phyloP scores from a whole-genome alignment of 2,797 vertebrate genomes.

The Monodelphis domestica region DNA sequence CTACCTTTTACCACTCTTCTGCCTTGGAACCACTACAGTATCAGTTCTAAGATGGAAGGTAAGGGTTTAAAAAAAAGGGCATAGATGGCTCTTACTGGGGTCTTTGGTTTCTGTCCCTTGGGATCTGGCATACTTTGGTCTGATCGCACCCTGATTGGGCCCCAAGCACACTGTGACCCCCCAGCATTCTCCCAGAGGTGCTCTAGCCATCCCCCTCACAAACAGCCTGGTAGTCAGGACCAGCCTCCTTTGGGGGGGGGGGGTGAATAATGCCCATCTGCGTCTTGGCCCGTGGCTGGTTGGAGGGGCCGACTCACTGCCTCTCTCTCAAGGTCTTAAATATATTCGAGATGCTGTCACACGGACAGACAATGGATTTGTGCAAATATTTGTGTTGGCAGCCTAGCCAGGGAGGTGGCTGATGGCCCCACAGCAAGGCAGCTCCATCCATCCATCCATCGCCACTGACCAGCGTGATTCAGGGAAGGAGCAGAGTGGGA shows the following conservation, averaged over 20 bases:
- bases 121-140: fast-evolving
- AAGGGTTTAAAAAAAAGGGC: too few relatives aligned
- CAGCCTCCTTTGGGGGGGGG: too few relatives aligned
- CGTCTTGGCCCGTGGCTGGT: conserved; percentile 49
- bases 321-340: conserved; percentile 47
- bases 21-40: too few relatives aligned
- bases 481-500: too few relatives aligned
- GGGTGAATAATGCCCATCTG: fast-evolving
- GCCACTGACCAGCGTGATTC: neutral
- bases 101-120: neutral
- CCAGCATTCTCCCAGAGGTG: neutral
- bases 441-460: conserved; percentile 1
- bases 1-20: too few relatives aligned
- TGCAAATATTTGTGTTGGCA: conserved; percentile 56
- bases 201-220: neutral
- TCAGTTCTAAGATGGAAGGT: too few relatives aligned
- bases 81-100: too few relatives aligned
- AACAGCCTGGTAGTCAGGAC: neutral
- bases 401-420: neutral
- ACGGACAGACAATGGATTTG: neutral
- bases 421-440: neutral
- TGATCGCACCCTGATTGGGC: too few relatives aligned
- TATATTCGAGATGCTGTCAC: conserved; percentile 5
- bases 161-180: fast-evolving
- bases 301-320: neutral